Conservation (phyloP, 2,113 vertebrate genomes). For the Aptenodytes forsteri region DNA sequence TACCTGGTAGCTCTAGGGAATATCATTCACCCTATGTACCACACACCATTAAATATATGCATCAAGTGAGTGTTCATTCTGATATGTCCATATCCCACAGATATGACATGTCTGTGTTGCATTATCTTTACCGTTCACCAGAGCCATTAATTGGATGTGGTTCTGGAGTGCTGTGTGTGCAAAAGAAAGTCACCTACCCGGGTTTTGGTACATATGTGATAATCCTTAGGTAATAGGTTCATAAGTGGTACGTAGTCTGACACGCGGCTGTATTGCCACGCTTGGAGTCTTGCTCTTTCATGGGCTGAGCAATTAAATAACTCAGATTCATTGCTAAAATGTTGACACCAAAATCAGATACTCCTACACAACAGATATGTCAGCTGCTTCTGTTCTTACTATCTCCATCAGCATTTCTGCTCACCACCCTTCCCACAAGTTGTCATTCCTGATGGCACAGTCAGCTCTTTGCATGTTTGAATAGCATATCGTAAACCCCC, state of each 20-base stretch:
- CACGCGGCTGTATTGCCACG: fast-evolving
- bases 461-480: neutral
- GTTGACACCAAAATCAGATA: neutral
- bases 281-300: neutral
- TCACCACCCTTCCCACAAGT: neutral
- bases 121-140: neutral
- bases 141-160: neutral
- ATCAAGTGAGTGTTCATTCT: neutral
- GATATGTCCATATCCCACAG: neutral
- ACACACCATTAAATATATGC: neutral
- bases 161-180: neutral
- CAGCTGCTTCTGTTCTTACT: neutral
- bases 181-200: neutral
- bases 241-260: neutral
- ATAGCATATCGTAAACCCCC: neutral
- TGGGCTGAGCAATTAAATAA: neutral
- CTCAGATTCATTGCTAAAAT: neutral
- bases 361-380: neutral
- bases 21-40: neutral
- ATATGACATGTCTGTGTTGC: neutral
- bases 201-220: neutral
- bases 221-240: neutral
- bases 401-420: neutral
- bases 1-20: neutral
- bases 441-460: neutral